Conservation (phyloP, 1,140 invertebrate species). For the Pseudobourletiella spinata region DNA sequence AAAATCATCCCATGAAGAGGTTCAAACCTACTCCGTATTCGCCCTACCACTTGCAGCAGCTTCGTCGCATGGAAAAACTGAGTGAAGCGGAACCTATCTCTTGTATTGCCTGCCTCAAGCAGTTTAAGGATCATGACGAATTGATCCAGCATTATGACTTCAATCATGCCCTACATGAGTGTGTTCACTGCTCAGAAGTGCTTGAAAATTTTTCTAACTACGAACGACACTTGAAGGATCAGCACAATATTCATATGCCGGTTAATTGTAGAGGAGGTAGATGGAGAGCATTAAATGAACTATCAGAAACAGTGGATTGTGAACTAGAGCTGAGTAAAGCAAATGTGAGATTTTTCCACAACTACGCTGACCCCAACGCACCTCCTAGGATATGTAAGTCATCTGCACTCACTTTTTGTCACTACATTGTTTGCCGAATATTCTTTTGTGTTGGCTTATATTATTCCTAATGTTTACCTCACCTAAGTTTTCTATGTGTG, state of each 20-base stretch:
- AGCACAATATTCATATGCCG: conserved; percentile 5
- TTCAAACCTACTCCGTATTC: conserved; percentile 24
- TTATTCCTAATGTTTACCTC: too few species aligned
- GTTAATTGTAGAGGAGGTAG: conserved; percentile 18
- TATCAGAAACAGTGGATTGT: neutral
- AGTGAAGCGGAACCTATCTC: neutral
- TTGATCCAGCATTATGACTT: conserved; percentile 24
- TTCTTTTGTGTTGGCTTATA: too few species aligned
- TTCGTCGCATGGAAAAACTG: conserved; percentile 6
- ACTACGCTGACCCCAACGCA: conserved; percentile 4
- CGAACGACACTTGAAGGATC: conserved; percentile 10
- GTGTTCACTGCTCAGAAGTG: conserved; percentile 15
- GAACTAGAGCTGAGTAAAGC: neutral
- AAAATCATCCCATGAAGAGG: conserved; percentile 22
- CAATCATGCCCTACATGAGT: conserved; percentile 22
- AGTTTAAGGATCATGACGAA: conserved; percentile 12
- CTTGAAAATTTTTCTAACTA: conserved; percentile 9
- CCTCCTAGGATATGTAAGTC: too few species aligned
- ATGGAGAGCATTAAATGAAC: conserved; percentile 8
- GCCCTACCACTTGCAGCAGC: conserved; percentile 1
- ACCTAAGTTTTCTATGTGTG: too few species aligned
- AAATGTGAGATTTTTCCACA: conserved; percentile 16
- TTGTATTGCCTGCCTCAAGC: conserved; percentile 20
- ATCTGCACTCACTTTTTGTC: too few species aligned
- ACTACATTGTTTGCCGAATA: too few species aligned